phyloP scores from a whole-genome alignment of 2,888 invertebrate genomes.

The Isotomurus palustris region DNA sequence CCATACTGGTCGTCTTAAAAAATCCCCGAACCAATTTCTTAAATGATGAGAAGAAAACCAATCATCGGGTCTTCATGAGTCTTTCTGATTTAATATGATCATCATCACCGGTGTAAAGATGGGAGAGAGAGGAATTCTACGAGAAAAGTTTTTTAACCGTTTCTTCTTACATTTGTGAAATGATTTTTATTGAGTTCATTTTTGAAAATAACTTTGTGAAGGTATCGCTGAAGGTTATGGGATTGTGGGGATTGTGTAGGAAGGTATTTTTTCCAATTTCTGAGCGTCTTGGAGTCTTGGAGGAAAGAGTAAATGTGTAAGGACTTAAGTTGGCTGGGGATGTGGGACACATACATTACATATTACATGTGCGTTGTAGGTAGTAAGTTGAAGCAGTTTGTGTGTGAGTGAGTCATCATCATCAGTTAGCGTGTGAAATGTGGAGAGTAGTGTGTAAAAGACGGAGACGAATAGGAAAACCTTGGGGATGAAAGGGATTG shows the following conservation, averaged over 20 bases:
- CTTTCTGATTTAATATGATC: too few relatives aligned
- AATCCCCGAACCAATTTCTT: slow-evolving; percentile 14
- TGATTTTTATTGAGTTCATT: too few relatives aligned
- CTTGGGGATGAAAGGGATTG: slow-evolving; percentile 5
- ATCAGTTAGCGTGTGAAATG: background rate
- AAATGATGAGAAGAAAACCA: slow-evolving; percentile 5
- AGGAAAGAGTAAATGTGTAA: background rate
- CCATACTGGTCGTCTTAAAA: slow-evolving; percentile 3
- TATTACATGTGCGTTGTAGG: background rate
- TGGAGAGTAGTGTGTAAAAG: slow-evolving; percentile 1
- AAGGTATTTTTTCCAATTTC: background rate
- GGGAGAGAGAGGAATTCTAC: background rate
- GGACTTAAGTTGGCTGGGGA: slow-evolving; percentile 1
- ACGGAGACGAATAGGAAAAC: slow-evolving; percentile 5
- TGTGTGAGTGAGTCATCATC: slow-evolving; percentile 5
- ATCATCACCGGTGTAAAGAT: too few relatives aligned
- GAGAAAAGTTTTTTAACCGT: too few relatives aligned
- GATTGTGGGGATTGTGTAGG: background rate
- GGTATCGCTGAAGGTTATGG: background rate
- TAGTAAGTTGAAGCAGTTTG: too few relatives aligned
- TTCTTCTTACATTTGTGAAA: too few relatives aligned
- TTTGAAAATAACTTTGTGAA: too few relatives aligned
- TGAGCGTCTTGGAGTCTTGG: background rate
- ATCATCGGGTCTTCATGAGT: background rate
- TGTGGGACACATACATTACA: background rate